phyloP scores from a whole-genome alignment of 2,797 vertebrate genomes.

The Menidia menidia region DNA sequence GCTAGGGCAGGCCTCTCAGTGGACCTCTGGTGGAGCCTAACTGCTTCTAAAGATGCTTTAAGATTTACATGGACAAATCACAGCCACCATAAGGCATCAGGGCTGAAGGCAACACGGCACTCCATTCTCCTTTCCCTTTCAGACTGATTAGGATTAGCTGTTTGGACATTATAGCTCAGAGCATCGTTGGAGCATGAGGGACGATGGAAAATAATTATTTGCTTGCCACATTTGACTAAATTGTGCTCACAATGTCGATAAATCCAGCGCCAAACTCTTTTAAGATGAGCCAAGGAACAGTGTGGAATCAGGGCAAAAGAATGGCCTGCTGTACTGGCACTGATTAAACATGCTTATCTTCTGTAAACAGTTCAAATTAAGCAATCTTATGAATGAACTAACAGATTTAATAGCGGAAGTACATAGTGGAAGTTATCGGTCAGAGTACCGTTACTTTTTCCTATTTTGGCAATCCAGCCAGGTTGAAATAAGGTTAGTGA shows the following conservation, averaged over 20 bases:
- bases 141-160: constrained; percentile 12
- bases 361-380: background rate
- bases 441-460: background rate
- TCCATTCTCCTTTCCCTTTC: background rate
- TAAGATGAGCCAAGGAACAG: background rate
- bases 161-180: background rate
- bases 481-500: background rate
- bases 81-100: background rate
- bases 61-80: constrained; percentile 28
- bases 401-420: background rate
- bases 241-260: background rate
- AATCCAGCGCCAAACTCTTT: background rate
- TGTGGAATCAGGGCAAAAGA: background rate
- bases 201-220: background rate
- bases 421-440: background rate
- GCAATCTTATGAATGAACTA: background rate
- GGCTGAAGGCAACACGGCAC: background rate
- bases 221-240: background rate
- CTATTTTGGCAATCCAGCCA: background rate
- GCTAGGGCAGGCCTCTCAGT: constrained; percentile 22
- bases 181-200: background rate
- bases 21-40: constrained; percentile 36
- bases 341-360: background rate
- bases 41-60: no score
- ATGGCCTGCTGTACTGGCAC: background rate